Conservation (phyloP, 1,140 invertebrate genomes). For the Acyrthosiphon pisum region DNA sequence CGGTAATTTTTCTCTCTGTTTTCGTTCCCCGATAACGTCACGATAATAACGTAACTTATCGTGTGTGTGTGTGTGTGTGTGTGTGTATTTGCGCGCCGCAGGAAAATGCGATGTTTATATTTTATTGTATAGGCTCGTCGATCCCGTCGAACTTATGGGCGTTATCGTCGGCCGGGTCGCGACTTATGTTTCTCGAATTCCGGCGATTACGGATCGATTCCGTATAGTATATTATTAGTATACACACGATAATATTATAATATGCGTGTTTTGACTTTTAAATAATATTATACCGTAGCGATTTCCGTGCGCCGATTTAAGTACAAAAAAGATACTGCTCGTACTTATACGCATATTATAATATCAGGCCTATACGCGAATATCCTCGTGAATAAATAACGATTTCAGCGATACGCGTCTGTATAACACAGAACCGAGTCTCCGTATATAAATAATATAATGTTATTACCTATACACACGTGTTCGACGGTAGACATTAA, state of each 20-base stretch:
- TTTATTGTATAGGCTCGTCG: neutral
- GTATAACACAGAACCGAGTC: too few species aligned
- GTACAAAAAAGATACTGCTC: neutral
- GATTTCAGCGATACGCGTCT: neutral
- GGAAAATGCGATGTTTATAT: neutral
- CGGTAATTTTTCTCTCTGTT: neutral
- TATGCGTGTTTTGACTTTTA: neutral
- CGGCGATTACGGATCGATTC: neutral
- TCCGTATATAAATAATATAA: neutral
- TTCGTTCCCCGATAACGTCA: neutral
- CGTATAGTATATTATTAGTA: too few species aligned
- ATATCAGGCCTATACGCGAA: neutral
- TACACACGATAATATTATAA: too few species aligned
- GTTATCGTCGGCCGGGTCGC: neutral
- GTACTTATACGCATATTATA: too few species aligned
- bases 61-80: neutral
- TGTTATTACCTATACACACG: neutral
- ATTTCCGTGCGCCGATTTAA: neutral
- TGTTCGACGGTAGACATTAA: neutral
- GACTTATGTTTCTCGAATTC: neutral
- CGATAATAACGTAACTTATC: neutral
- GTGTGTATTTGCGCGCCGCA: too few species aligned
- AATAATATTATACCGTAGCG: too few species aligned
- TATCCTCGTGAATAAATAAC: neutral
- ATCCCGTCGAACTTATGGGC: neutral